A percentile compares a stretch with the other conserved stretches of the same genome.
phyloP scores from a whole-genome alignment of 2,888 invertebrate genomes.

The Agrochola macilenta region DNA sequence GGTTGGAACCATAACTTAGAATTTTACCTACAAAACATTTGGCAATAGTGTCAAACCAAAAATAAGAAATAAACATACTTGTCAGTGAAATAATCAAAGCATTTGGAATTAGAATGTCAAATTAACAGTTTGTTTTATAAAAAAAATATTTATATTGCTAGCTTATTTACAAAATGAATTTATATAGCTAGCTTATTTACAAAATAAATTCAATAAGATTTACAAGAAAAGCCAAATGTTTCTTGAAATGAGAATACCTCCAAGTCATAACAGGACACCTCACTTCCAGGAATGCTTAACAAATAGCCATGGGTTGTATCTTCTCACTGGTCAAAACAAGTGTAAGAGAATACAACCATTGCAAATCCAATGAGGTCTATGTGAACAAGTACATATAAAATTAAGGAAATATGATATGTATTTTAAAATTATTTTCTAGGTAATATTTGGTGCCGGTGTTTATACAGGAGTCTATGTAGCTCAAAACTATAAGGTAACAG shows the following conservation, averaged over 20 bases:
- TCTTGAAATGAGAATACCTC: not conserved
- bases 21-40: not conserved
- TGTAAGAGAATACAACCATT: conserved; percentile 52
- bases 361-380: not conserved
- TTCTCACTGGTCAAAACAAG: conserved; percentile 56
- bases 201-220: not conserved
- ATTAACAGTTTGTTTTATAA: conserved; percentile 30
- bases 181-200: conserved; percentile 36
- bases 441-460: conserved; percentile 92
- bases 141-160: conserved; percentile 42
- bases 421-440: conserved; percentile 82
- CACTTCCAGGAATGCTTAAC: not conserved
- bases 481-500: conserved; percentile 89
- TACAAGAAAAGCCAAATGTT: conserved; percentile 9
- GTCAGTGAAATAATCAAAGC: conserved; percentile 2
- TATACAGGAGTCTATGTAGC: conserved; percentile 94
- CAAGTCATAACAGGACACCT: not conserved
- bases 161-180: conserved; percentile 37
- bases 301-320: conserved; percentile 52
- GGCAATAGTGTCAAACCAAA: conserved; percentile 12
- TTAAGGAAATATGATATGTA: not conserved
- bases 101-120: conserved; percentile 54
- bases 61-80: conserved; percentile 13
- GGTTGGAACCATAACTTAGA: not conserved
- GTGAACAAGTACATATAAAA: not conserved